phyloP scores from a whole-genome alignment of 2,113 vertebrate species.

The Myrmecobius fasciatus region DNA sequence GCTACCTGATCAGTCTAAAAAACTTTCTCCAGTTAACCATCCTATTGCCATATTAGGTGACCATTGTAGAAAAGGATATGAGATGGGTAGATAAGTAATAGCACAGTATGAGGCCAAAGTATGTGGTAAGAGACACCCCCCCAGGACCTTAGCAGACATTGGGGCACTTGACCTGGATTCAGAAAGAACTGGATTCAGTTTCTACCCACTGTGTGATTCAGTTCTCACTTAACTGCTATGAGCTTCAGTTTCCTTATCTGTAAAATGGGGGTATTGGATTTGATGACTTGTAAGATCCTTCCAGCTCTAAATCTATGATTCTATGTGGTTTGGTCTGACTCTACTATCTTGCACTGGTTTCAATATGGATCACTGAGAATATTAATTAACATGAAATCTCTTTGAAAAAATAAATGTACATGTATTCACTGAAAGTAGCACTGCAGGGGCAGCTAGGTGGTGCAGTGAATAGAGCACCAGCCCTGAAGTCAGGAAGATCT shows the following conservation, averaged over 20 bases:
- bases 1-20: too few relatives aligned
- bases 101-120: neutral
- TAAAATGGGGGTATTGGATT: neutral
- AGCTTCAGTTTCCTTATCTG: neutral
- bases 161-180: neutral
- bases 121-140: neutral
- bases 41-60: too few relatives aligned
- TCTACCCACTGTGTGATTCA: neutral
- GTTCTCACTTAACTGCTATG: neutral
- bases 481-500: too few relatives aligned
- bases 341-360: neutral
- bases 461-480: too few relatives aligned
- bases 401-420: neutral
- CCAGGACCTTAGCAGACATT: neutral
- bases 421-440: neutral
- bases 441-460: too few relatives aligned
- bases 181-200: neutral
- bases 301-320: neutral
- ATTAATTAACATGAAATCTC: neutral
- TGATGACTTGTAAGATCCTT: neutral
- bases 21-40: too few relatives aligned
- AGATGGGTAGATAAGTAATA: neutral
- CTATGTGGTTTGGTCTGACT: neutral
- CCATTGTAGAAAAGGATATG: neutral
- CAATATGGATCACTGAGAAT: neutral